These are phyloP conservation scores for Capricornis sumatraensis DNA, from an alignment of 2,113 vertebrate species.

Conservation along the genomic window DNA sequence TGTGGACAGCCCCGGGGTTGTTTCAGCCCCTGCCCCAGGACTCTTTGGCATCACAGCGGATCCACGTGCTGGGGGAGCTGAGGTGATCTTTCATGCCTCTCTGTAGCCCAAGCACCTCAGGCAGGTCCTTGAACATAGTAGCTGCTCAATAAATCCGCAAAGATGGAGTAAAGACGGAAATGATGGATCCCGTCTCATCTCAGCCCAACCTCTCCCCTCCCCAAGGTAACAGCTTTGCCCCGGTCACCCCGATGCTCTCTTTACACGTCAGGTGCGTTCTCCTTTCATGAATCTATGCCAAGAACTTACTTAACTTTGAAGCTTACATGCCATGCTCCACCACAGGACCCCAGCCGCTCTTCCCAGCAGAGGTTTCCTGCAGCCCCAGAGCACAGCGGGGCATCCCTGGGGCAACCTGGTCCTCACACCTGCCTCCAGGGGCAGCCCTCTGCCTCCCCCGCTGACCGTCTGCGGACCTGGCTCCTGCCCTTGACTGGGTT, in stretches of 20 bases:
- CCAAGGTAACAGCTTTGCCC: accelerated
- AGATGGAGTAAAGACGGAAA: not conserved
- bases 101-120: not conserved
- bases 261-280: not conserved
- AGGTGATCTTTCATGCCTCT: accelerated
- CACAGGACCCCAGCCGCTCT: not conserved
- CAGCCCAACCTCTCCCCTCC: accelerated
- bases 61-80: not conserved
- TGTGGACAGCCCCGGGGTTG: not conserved
- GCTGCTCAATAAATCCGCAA: not conserved
- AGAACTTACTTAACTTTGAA: not conserved
- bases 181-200: accelerated
- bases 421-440: accelerated
- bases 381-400: not conserved
- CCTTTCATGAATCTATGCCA: not conserved
- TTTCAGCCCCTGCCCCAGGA: accelerated
- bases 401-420: accelerated
- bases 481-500: not conserved
- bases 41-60: accelerated
- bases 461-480: accelerated
- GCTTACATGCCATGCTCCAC: not conserved
- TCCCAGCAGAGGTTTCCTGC: not conserved
- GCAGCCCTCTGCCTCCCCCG: accelerated
- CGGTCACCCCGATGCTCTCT: not conserved
- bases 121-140: accelerated